phyloP scores from a whole-genome alignment of 2,888 invertebrate genomes.

The Gandaritis pyraliata region DNA sequence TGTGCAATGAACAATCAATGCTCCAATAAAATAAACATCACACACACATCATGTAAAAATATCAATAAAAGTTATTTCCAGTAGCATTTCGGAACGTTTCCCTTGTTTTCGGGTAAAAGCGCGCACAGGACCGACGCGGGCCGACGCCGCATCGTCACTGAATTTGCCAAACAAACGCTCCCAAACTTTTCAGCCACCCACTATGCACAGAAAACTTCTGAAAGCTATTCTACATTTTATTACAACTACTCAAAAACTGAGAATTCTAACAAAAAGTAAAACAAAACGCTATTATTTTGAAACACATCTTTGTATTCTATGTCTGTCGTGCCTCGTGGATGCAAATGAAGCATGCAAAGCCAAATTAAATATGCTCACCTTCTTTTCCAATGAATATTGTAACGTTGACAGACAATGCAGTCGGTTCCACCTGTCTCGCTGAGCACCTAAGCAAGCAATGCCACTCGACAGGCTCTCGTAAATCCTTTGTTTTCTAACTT shows the following conservation, averaged over 20 bases:
- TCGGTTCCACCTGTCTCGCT: conserved; percentile 68
- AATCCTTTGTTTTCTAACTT: conserved; percentile 77
- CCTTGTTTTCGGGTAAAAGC: conserved; percentile 37
- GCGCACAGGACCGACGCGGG: conserved; percentile 67
- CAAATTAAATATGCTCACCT: conserved; percentile 61
- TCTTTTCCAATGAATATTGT: conserved; percentile 57
- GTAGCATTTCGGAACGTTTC: conserved; percentile 26
- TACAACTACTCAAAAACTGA: conserved; percentile 4
- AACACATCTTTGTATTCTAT: not conserved
- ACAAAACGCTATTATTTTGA: not conserved
- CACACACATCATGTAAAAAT: not conserved
- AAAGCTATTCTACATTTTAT: conserved; percentile 9
- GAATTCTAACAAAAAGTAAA: not conserved
- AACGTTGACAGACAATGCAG: conserved; percentile 60
- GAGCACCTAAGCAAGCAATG: conserved; percentile 77
- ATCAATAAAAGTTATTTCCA: conserved; percentile 10
- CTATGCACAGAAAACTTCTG: conserved; percentile 35
- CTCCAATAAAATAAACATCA: not conserved
- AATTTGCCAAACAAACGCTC: conserved; percentile 52
- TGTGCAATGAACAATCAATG: not conserved
- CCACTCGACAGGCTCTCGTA: conserved; percentile 59
- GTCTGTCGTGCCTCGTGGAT: not conserved
- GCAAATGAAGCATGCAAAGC: conserved; percentile 21
- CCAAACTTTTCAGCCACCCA: conserved; percentile 50
- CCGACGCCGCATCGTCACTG: conserved; percentile 72